These are phyloP conservation scores for Helleia helle DNA, from an alignment of 2,888 invertebrate species.

Conservation along the genomic window DNA sequence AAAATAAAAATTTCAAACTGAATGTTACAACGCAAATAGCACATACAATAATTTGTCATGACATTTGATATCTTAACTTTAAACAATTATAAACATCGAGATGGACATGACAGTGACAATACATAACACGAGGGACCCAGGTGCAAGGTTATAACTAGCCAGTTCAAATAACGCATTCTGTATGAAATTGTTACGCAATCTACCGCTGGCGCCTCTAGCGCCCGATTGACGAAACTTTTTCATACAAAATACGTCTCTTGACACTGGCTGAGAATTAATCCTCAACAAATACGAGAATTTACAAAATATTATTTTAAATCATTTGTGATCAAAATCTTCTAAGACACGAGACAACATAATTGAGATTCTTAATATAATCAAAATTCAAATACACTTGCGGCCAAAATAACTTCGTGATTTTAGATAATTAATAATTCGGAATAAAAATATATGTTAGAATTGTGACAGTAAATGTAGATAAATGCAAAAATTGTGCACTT, in stretches of 20 bases:
- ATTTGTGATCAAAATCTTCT: neutral
- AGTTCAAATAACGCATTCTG: no score
- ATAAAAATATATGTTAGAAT: conserved; percentile 16
- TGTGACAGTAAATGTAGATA: conserved; percentile 37
- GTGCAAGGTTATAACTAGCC: no score
- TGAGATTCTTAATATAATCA: conserved; percentile 1
- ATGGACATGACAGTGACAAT: neutral
- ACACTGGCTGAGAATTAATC: no score
- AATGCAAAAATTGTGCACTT: conserved; percentile 52
- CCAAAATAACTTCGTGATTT: conserved; percentile 13
- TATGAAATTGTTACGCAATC: no score
- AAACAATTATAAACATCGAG: neutral
- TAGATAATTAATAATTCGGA: conserved; percentile 14
- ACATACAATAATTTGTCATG: conserved; percentile 47
- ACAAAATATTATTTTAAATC: neutral
- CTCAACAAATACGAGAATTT: neutral
- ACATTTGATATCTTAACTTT: conserved; percentile 14
- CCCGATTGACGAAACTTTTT: no score
- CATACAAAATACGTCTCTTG: no score
- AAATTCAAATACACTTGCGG: conserved; percentile 9
- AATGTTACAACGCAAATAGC: conserved; percentile 36
- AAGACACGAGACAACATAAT: neutral
- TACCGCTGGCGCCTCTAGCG: neutral
- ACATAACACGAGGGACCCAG: neutral
- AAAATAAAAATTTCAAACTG: conserved; percentile 53